Conservation (phyloP, 2,888 invertebrate species). For the Odontothrips loti region DNA sequence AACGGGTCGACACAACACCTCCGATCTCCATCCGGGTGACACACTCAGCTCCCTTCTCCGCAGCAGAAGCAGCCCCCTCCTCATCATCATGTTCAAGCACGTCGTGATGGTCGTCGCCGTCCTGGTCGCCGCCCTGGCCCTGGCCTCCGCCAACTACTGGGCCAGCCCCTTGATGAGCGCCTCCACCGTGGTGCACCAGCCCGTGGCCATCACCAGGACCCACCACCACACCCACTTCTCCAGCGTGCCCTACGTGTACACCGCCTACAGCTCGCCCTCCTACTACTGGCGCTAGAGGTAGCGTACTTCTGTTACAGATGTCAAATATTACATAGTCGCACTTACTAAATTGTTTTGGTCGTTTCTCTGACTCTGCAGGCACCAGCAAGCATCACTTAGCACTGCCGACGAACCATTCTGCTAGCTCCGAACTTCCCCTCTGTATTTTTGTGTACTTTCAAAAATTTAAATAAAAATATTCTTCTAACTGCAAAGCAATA, state of each 20-base stretch:
- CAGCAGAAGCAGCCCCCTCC: neutral
- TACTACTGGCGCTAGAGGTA: neutral
- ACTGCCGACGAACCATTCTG: too few species aligned
- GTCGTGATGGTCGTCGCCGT: too few species aligned
- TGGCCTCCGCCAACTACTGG: neutral
- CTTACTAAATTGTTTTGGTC: too few species aligned
- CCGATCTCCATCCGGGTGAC: neutral
- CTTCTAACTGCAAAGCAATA: too few species aligned
- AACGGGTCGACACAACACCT: neutral
- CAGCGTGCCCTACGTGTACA: neutral
- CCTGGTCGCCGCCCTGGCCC: neutral
- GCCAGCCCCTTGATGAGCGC: neutral
- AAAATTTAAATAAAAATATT: too few species aligned
- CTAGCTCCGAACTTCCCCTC: too few species aligned
- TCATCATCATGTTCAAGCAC: neutral
- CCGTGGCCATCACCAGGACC: too few species aligned
- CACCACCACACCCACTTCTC: neutral
- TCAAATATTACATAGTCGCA: too few species aligned
- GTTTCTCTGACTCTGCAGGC: too few species aligned
- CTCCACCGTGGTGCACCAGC: neutral
- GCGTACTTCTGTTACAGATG: too few species aligned
- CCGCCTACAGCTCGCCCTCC: neutral
- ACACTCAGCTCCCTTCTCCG: neutral
- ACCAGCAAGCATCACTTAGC: too few species aligned
- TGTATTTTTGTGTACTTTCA: too few species aligned